These are phyloP conservation scores for Apeltes quadracus DNA, from an alignment of 2,113 vertebrate species.

Conservation along the genomic window DNA sequence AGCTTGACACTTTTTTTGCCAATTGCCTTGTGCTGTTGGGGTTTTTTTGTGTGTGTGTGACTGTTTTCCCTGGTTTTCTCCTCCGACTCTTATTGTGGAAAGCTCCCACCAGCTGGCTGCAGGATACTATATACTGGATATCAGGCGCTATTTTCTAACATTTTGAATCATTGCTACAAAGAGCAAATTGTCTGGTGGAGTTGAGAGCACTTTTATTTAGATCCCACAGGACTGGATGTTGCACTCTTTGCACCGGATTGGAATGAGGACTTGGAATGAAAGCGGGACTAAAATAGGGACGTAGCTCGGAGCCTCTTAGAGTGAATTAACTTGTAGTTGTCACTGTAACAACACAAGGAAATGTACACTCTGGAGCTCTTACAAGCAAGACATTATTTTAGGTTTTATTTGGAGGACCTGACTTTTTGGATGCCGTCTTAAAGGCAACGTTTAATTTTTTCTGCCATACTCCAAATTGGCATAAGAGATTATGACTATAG, in stretches of 20 bases:
- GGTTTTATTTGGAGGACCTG: slow-evolving; percentile 49
- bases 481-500: slow-evolving; percentile 43
- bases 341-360: slow-evolving; percentile 42
- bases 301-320: slow-evolving; percentile 38
- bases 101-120: slow-evolving; percentile 44
- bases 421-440: slow-evolving; percentile 26
- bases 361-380: slow-evolving; percentile 39
- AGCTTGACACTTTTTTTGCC: slow-evolving; percentile 77
- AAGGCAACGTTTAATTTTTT: slow-evolving; percentile 21
- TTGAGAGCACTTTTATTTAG: slow-evolving; percentile 73
- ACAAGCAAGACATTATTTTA: slow-evolving; percentile 29
- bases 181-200: slow-evolving; percentile 73
- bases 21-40: slow-evolving; percentile 71
- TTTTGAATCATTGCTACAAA: slow-evolving; percentile 74
- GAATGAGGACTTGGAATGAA: slow-evolving; percentile 59
- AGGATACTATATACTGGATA: slow-evolving; percentile 36
- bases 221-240: slow-evolving; percentile 56
- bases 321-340: slow-evolving; percentile 41
- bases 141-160: slow-evolving; percentile 53
- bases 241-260: slow-evolving; percentile 46
- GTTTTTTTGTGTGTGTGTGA: slow-evolving; percentile 13
- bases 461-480: slow-evolving; percentile 30
- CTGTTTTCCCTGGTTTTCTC: slow-evolving; percentile 46
- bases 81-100: slow-evolving; percentile 54
- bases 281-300: slow-evolving; percentile 60